A percentile compares a stretch with the other conserved stretches of the same genome.
phyloP scores from a whole-genome alignment of 2,888 invertebrate species.

The Girardia tigrina region DNA sequence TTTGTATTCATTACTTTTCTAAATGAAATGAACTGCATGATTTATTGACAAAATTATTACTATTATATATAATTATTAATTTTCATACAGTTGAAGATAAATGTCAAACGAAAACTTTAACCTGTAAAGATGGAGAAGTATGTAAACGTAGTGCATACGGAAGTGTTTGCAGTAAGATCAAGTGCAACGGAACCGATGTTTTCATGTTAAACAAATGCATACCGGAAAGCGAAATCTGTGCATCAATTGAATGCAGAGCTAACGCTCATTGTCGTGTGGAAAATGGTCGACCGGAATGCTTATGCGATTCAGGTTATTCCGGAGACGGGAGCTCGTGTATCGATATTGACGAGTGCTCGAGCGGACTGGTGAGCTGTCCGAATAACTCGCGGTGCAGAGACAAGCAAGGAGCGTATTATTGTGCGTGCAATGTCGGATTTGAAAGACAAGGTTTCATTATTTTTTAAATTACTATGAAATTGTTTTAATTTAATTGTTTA shows the following conservation, averaged over 20 bases:
- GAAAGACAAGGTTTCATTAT: neutral
- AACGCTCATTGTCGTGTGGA: neutral
- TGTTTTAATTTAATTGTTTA: too few relatives aligned
- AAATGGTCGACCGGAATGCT: constrained; percentile 32
- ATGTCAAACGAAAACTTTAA: neutral
- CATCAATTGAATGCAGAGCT: neutral
- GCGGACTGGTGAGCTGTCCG: neutral
- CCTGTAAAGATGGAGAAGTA: neutral
- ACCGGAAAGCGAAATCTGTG: neutral
- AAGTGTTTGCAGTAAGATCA: neutral
- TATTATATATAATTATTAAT: too few relatives aligned
- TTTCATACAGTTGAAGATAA: neutral
- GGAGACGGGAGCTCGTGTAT: constrained; percentile 34
- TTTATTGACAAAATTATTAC: too few relatives aligned
- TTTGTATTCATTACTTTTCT: too few relatives aligned
- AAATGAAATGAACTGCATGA: too few relatives aligned
- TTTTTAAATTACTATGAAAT: too few relatives aligned
- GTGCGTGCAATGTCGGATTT: constrained; percentile 18
- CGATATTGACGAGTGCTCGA: constrained; percentile 31
- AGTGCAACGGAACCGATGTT: neutral
- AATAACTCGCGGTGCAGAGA: neutral
- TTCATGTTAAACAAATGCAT: neutral
- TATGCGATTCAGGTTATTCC: constrained; percentile 35
- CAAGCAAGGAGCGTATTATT: neutral
- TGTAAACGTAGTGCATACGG: neutral